Base-by-base conservation (phyloP, 2,888 invertebrate species). In the Nephrocerus scutellatus region DNA sequence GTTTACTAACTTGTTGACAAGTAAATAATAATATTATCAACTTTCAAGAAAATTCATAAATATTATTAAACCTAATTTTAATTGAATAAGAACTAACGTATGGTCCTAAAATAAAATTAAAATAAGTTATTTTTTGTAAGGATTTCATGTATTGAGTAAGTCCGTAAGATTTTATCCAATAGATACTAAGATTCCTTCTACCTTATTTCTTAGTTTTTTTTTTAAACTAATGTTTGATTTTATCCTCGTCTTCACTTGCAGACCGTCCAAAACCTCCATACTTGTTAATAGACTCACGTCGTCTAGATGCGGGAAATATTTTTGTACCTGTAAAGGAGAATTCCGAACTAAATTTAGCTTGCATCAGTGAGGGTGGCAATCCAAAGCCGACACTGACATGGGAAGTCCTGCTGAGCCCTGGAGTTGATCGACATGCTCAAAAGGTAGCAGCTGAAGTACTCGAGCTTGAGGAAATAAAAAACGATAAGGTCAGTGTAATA, bases 281-380 rank as follows among this genome's bases (percentile, higher is more conserved):
- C 70, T 73, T 90, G 55, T 77, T 87, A 60, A 86, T 89, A 65
- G 90, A 90, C 68, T 86, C 87, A 24, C 74, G 86, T 30, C 79
- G 87, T 16, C 72, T 88, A 56, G 88, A 88, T 70, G 83, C 87
- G 0, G 86, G 87, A 48, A 88, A 88, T 70, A 81, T 84, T 47
- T 88, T 88, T 74, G 83, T 88, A 52, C 89, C 89, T 1, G 87
- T 89, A 14, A 76, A 85, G 54, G 89, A 90, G 65, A 86, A 86
- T 62, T 82, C 84, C 20, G 82, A 85, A 57, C 72, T 90, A 22
- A 82, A 82, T 43, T 78, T 90, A 48, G 79, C 84, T 48, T 90
- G 90, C 60, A 80, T 87, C n/a, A 86, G 85, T 44, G 88, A 89
- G 68, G 88, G 88, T 66, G 80, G 80, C 29, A 77, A 82, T 55